Conservation (phyloP, 2,888 invertebrate species). For the Torymus tubicola region DNA sequence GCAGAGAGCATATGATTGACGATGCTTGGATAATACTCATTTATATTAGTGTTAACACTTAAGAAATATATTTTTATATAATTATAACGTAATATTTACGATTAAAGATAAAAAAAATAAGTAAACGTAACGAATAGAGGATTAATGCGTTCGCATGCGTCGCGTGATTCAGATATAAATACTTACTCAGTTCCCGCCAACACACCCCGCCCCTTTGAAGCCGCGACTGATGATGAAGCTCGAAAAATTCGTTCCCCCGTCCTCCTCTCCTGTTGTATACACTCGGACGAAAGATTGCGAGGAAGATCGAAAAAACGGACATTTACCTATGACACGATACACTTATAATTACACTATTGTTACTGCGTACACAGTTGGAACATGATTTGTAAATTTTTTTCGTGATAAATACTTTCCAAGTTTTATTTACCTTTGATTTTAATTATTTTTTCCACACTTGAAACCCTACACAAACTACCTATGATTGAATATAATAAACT, state of each 20-base stretch:
- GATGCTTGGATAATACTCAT: conserved; percentile 75
- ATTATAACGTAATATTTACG: conserved; percentile 72
- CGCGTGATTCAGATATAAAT: conserved; percentile 18
- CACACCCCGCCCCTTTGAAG: conserved; percentile 41
- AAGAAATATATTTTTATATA: conserved; percentile 77
- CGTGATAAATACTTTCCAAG: conserved; percentile 12
- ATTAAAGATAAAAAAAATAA: conserved; percentile 20
- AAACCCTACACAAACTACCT: too few species aligned
- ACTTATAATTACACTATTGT: conserved; percentile 23
- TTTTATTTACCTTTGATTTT: not conserved
- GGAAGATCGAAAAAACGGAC: conserved; percentile 7
- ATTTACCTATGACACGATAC: conserved; percentile 5
- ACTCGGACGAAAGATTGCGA: conserved; percentile 20
- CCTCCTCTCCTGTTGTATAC: conserved; percentile 23
- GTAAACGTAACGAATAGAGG: too few species aligned
- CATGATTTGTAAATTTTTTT: conserved; percentile 24
- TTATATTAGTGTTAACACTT: conserved; percentile 76
- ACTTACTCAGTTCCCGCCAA: conserved; percentile 36
- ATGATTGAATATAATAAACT: too few species aligned
- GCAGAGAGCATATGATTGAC: conserved; percentile 65
- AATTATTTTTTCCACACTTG: not conserved
- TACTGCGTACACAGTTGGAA: conserved; percentile 42
- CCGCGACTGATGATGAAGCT: not conserved
- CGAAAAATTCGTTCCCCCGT: not conserved
- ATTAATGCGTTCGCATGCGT: not conserved